A percentile compares a stretch with the other conserved stretches of the same genome.
Conservation (phyloP, 1,140 invertebrate species). For the Achroia grisella region DNA sequence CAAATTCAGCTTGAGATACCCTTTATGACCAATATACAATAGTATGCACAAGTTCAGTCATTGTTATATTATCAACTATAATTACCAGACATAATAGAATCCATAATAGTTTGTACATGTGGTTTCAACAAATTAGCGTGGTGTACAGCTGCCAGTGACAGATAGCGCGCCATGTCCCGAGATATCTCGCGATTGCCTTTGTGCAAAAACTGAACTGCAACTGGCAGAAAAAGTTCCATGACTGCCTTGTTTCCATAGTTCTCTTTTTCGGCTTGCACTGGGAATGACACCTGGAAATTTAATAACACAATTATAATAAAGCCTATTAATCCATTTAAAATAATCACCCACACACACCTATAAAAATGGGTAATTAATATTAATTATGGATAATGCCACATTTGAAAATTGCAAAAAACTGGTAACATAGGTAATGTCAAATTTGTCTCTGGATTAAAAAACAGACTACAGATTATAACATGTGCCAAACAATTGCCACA, state of each 20-base stretch:
- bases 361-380: too few species aligned
- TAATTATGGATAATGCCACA: too few species aligned
- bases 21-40: too few species aligned
- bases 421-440: too few species aligned
- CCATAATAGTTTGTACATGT: constrained; percentile 91
- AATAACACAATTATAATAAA: not conserved
- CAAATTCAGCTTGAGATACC: too few species aligned
- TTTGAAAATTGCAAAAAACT: too few species aligned
- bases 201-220: constrained; percentile 92
- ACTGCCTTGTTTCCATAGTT: constrained; percentile 91
- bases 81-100: constrained; percentile 88
- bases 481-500: too few species aligned
- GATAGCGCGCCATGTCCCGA: constrained; percentile 91
- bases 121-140: constrained; percentile 88
- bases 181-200: constrained; percentile 92
- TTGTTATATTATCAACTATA: not conserved
- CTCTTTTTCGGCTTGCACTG: constrained; percentile 74
- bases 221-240: constrained; percentile 91
- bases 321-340: not conserved
- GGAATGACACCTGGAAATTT: constrained; percentile 47
- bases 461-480: too few species aligned
- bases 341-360: too few species aligned
- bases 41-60: too few species aligned
- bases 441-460: too few species aligned
- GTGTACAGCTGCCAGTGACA: constrained; percentile 94